A percentile compares a stretch with the other conserved stretches of the same genome.
Evolutionary conservation across 2,113 vertebrate genomes (phyloP).

Genomic region (Dolichotis patagonum): DNA sequence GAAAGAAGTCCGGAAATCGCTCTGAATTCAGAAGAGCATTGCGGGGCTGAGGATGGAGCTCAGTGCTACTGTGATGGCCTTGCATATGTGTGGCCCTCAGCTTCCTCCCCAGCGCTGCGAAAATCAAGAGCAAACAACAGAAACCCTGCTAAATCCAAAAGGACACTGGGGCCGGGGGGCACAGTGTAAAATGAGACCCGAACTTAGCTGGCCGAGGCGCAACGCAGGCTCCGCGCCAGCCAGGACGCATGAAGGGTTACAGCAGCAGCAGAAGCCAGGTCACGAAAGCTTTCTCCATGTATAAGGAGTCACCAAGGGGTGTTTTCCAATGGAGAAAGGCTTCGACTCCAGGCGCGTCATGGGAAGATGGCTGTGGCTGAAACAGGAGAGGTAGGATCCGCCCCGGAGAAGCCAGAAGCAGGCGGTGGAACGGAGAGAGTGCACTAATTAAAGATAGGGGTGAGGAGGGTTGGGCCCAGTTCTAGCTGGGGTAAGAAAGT

Average conservation of each 20-base stretch:
- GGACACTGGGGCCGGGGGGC: background rate
- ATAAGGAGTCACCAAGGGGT: background rate
- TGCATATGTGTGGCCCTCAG: background rate
- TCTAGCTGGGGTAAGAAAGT: background rate
- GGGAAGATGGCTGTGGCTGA: background rate
- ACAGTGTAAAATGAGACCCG: background rate
- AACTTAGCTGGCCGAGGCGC: background rate
- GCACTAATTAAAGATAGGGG: background rate
- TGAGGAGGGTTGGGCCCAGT: background rate
- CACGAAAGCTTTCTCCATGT: background rate
- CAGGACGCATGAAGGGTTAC: background rate
- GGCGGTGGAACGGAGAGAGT: background rate
- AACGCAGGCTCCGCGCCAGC: too few relatives aligned
- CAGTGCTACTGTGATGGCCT: background rate
- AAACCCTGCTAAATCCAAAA: background rate
- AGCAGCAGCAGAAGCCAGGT: background rate
- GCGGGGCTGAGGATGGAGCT: background rate
- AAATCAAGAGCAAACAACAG: background rate
- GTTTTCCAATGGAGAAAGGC: background rate
- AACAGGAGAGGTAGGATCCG: background rate
- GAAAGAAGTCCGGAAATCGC: background rate
- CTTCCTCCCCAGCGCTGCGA: background rate
- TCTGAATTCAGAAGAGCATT: background rate
- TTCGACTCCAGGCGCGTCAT: background rate
- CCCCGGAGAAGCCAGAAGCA: background rate